Evolutionary conservation across 1,140 invertebrate genomes (phyloP).

Genomic region (Tribolium madens): DNA sequence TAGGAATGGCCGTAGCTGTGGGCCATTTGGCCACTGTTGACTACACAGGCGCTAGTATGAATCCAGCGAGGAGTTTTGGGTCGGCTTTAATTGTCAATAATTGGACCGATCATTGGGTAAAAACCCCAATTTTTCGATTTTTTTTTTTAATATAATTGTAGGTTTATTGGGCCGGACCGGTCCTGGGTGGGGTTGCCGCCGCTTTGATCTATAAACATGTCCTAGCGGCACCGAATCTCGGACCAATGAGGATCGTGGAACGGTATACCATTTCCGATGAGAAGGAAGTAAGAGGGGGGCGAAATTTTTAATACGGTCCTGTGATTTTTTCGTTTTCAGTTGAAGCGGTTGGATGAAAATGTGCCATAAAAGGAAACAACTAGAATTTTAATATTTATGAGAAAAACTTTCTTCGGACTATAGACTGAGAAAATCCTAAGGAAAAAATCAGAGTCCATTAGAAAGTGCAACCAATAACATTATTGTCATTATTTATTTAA

Average conservation of each 20-base stretch:
- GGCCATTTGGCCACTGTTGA: constrained; percentile 89
- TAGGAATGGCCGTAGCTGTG: constrained; percentile 88
- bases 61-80: constrained; percentile 88
- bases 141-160: constrained; percentile 61
- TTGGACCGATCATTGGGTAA: constrained; percentile 88
- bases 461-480: no score
- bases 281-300: constrained; percentile 71
- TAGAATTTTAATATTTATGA: not conserved
- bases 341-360: constrained; percentile 48
- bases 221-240: constrained; percentile 72
- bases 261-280: constrained; percentile 75
- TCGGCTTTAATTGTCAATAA: constrained; percentile 82
- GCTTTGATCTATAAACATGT: constrained; percentile 81
- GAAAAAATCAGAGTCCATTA: no score
- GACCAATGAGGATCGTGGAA: constrained; percentile 63
- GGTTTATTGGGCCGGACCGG: constrained; percentile 91
- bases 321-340: constrained; percentile 37
- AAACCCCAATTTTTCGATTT: constrained; percentile 51
- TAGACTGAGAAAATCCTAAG: no score
- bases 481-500: no score
- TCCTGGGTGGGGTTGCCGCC: constrained; percentile 82
- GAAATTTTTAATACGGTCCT: not conserved
- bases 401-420: no score
- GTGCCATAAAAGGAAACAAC: not conserved
- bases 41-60: constrained; percentile 90